Conservation (phyloP, 2,113 vertebrate genomes). For the Syngnathus scovelli region DNA sequence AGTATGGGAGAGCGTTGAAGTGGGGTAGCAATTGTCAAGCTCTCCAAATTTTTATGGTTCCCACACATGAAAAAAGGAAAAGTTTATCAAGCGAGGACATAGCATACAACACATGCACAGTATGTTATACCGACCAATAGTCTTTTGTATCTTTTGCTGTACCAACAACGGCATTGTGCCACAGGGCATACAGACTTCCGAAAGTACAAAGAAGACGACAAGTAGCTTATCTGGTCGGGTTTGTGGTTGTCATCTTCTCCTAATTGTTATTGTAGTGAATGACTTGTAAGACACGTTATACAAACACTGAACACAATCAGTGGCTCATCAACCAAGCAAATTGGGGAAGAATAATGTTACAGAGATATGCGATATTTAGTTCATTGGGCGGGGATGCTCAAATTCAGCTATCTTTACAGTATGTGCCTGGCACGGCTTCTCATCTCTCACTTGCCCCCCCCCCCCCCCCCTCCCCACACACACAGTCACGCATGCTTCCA, state of each 20-base stretch:
- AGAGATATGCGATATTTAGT: not conserved
- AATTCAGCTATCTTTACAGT: not conserved
- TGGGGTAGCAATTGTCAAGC: not conserved
- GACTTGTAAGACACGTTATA: not conserved
- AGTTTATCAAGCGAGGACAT: not conserved
- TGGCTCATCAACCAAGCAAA: not conserved
- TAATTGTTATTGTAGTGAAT: not conserved
- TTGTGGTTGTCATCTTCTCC: not conserved
- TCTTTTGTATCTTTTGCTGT: too few species aligned
- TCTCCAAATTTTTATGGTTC: not conserved
- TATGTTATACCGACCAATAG: not conserved
- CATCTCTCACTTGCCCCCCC: constrained; percentile 40
- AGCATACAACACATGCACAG: not conserved
- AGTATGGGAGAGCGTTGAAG: constrained; percentile 67
- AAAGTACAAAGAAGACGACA: not conserved
- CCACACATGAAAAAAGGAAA: not conserved
- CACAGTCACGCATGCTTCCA: constrained; percentile 36
- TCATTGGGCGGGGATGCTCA: not conserved
- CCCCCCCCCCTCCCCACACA: constrained; percentile 2
- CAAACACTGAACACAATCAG: not conserved
- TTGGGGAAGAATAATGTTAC: not conserved
- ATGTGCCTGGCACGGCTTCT: constrained; percentile 74
- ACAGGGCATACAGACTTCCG: not conserved
- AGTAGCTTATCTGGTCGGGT: not conserved
- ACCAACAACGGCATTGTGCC: not conserved